Base-by-base conservation (phyloP, 1,140 invertebrate genomes). In the Goniozus legneri region DNA sequence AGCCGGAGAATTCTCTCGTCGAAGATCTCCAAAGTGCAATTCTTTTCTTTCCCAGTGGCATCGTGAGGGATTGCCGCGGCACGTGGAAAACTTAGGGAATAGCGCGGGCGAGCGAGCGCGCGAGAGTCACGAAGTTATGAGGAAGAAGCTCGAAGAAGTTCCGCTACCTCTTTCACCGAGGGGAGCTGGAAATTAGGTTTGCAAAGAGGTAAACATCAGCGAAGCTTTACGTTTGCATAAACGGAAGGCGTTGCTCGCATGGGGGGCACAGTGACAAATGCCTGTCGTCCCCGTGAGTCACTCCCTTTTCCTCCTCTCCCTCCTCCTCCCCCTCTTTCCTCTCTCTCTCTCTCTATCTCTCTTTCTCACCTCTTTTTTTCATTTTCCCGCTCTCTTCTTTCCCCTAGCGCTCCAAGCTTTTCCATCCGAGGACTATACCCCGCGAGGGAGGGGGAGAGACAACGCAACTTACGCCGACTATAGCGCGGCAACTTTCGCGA, bases 131-230 rank as follows among this genome's bases (percentile, higher is more conserved):
- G 31, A 33, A 19, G 18, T 21, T 14, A 35, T 12, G 40, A 37
- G 10, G 24, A 6, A 6, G 4, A 6, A 27, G 18, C 56, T 44
- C 44, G 58, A 59, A 56, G 58, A 67, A 67, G 62, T 62, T 66
- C 54, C 56, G 41, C 57, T 47, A 51, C 47, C 55, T 66, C 54
- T 63, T 60, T 45, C 55, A 50, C 44, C 56, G 44, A 49, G 55
- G 59, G 55, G 55, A 65, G 56, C 62, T 58, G 55, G n/a, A 68
- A 69, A 69, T 73, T 72, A 71, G 68, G 65, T 73, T 73, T 71
- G 67, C 68, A 70, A 71, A 73, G 63, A 70, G 65, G 69, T 71
- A 71, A 70, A 71, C 68, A 72, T 72, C 67, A 68, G 56, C 61
- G 49, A 55, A 55, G 56, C 62, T 65, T 56, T 69, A 62, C 57